Evolutionary conservation across 1,140 invertebrate genomes (phyloP).

Genomic region (Trichonephila clavipes): DNA sequence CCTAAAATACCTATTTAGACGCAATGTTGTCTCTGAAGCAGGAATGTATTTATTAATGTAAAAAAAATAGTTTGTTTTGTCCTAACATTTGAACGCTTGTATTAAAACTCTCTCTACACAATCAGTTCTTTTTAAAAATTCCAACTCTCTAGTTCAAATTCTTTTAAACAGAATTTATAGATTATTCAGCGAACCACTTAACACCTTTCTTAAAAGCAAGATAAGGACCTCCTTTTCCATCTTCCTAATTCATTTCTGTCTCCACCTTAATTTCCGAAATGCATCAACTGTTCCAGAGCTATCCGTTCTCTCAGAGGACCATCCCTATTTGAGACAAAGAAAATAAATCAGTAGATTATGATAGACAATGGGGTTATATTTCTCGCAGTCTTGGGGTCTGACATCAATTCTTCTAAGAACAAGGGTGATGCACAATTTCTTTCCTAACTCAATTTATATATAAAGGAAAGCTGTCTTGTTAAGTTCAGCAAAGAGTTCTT

Average conservation of each 20-base stretch:
- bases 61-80: no score
- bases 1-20: no score
- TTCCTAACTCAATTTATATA: slow-evolving; percentile 13
- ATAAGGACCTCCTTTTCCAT: background rate
- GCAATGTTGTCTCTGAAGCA: no score
- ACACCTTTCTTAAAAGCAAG: background rate
- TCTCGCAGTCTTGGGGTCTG: background rate
- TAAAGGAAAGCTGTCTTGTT: background rate
- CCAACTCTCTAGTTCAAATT: no score
- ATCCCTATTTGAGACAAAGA: background rate
- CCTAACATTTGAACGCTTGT: no score
- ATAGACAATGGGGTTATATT: slow-evolving; percentile 35
- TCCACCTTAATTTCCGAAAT: background rate
- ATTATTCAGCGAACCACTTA: background rate
- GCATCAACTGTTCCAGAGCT: background rate
- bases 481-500: background rate
- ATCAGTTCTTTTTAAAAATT: no score
- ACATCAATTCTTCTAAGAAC: background rate
- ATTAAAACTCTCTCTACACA: no score
- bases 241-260: background rate
- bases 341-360: background rate
- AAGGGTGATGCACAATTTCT: background rate
- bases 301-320: background rate
- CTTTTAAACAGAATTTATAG: background rate
- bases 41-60: no score